phyloP scores from a whole-genome alignment of 2,888 invertebrate species.

The Smittia aterrima region DNA sequence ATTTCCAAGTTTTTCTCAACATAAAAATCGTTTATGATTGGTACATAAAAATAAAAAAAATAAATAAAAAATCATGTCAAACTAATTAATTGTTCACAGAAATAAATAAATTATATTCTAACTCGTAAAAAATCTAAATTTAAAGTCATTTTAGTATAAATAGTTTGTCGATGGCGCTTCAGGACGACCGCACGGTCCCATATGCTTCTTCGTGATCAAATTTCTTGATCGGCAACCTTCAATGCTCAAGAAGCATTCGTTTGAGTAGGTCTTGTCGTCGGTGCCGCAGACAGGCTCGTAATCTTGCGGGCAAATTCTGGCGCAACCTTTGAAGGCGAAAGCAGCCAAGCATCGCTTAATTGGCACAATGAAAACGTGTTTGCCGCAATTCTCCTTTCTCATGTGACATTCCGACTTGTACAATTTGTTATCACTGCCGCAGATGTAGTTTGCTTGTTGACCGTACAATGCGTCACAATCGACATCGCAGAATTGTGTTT shows the following conservation, averaged over 20 bases:
- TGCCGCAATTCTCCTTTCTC: constrained; percentile 88
- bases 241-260: constrained; percentile 86
- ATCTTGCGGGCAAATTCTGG: constrained; percentile 79
- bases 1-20: no score
- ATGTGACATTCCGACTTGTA: constrained; percentile 88
- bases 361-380: constrained; percentile 88
- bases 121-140: no score
- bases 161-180: constrained; percentile 85
- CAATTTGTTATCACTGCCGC: constrained; percentile 86
- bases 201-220: constrained; percentile 71
- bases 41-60: no score
- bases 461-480: constrained; percentile 55
- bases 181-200: constrained; percentile 83
- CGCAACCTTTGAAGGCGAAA: constrained; percentile 83
- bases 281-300: constrained; percentile 93
- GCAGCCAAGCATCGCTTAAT: constrained; percentile 81
- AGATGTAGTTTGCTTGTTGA: constrained; percentile 71
- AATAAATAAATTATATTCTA: no score
- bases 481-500: constrained; percentile 76
- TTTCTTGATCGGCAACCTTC: constrained; percentile 85
- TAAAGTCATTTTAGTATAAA: constrained; percentile 69
- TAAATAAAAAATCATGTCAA: no score
- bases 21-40: no score
- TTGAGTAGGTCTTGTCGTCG: constrained; percentile 88
- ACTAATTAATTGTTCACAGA: no score